Evolutionary conservation across 2,113 vertebrate species (phyloP).

Genomic region (Mirounga angustirostris): DNA sequence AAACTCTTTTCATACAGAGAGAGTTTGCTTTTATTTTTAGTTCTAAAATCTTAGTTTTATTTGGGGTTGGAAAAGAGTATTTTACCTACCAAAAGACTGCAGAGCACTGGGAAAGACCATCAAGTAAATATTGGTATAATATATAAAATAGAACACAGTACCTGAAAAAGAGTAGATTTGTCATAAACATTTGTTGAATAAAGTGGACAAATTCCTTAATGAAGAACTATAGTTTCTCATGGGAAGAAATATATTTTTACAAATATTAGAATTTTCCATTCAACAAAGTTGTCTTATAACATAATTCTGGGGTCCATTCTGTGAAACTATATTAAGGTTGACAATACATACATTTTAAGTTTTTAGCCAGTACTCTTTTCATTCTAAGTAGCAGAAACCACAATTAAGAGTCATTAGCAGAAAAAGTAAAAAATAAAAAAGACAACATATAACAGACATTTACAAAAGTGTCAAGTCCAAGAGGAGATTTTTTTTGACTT

Average conservation of each 20-base stretch:
- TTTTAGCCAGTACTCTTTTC: not conserved
- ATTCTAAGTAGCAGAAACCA: not conserved
- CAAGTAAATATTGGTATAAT: not conserved
- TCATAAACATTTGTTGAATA: not conserved
- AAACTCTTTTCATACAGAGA: slow-evolving; percentile 12
- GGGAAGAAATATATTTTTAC: slow-evolving; percentile 20
- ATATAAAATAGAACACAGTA: not conserved
- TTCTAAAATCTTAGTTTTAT: slow-evolving; percentile 1
- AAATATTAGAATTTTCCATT: not conserved
- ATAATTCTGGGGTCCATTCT: not conserved
- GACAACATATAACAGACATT: not conserved
- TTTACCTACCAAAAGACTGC: not conserved
- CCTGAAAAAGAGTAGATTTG: not conserved
- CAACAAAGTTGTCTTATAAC: not conserved
- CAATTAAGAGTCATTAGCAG: not conserved
- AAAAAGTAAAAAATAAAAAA: not conserved
- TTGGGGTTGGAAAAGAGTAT: not conserved
- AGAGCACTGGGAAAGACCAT: not conserved
- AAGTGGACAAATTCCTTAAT: not conserved
- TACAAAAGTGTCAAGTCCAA: not conserved
- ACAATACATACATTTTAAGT: not conserved
- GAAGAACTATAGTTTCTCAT: not conserved
- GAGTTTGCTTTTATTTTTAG: slow-evolving; percentile 52
- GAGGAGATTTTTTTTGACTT: not conserved
- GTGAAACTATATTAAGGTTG: not conserved